Percentiles rank a stretch among this genome's conserved stretches.
Evolutionary conservation across 1,140 invertebrate species (phyloP).

Genomic region (Polyergus mexicanus): DNA sequence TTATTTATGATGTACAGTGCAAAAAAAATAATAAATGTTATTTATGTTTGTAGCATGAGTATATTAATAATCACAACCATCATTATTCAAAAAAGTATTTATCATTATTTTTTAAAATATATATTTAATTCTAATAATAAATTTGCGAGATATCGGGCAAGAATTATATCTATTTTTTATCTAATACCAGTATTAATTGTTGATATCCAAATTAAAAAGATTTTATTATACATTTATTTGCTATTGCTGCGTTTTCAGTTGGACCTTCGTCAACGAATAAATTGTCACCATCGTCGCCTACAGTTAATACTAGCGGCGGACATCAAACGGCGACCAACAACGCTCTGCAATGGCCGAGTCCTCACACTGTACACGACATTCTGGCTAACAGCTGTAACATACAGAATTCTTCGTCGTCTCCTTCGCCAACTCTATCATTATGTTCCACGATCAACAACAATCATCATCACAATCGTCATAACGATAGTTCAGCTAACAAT

Average conservation of each 20-base stretch:
- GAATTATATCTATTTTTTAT: constrained; percentile 78
- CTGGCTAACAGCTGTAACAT: constrained; percentile 84
- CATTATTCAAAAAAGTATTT: not conserved
- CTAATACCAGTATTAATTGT: constrained; percentile 74
- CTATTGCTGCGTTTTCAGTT: constrained; percentile 78
- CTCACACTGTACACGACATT: constrained; percentile 92
- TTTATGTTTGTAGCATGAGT: no score
- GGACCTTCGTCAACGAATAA: constrained; percentile 78
- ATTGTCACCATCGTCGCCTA: constrained; percentile 76
- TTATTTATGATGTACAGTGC: no score
- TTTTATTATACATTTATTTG: constrained; percentile 69
- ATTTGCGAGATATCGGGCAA: constrained; percentile 76
- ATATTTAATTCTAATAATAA: constrained; percentile 78
- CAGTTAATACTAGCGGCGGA: constrained; percentile 68
- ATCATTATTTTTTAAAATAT: constrained; percentile 45
- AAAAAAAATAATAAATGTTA: no score
- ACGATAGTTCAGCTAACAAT: constrained; percentile 64
- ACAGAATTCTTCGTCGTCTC: constrained; percentile 76
- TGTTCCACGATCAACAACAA: constrained; percentile 76
- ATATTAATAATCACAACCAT: no score
- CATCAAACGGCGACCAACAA: constrained; percentile 86
- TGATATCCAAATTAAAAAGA: constrained; percentile 75
- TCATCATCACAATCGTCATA: constrained; percentile 68
- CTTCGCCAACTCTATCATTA: constrained; percentile 68
- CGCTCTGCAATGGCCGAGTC: constrained; percentile 87